phyloP scores from a whole-genome alignment of 1,140 invertebrate genomes.

The Anthonomus grandis region DNA sequence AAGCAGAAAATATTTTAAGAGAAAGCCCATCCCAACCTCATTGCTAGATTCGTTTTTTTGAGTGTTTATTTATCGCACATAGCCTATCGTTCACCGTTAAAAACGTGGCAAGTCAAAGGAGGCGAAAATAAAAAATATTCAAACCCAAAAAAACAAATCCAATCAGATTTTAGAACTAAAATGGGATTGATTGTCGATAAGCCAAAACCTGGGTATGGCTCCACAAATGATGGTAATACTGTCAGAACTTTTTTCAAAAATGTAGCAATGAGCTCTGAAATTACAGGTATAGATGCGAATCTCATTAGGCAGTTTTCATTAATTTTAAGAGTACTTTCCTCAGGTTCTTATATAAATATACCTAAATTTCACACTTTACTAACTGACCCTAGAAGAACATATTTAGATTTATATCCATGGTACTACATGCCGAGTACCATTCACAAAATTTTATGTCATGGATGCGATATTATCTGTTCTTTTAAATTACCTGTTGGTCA shows the following conservation, averaged over 20 bases:
- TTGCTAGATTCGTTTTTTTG: constrained; percentile 8
- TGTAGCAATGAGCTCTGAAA: constrained; percentile 1
- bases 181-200: too few relatives aligned
- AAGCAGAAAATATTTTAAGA: too few relatives aligned
- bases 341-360: not conserved
- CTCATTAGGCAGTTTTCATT: not conserved
- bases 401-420: not conserved
- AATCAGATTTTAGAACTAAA: constrained; percentile 1
- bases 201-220: too few relatives aligned
- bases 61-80: constrained; percentile 8
- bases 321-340: not conserved
- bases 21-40: too few relatives aligned
- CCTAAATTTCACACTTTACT: not conserved
- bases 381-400: not conserved
- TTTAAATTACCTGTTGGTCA: constrained; percentile 1
- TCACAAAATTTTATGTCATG: constrained; percentile 1
- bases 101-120: not conserved
- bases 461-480: not conserved
- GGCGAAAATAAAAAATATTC: not conserved
- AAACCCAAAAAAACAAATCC: not conserved
- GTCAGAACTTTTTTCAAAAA: too few relatives aligned
- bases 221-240: too few relatives aligned
- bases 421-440: constrained; percentile 5
- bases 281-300: constrained; percentile 1
- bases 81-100: constrained; percentile 1